A percentile compares a stretch with the other conserved stretches of the same genome.
phyloP scores from a whole-genome alignment of 1,140 invertebrate genomes.

The Drosophila kepulauana region DNA sequence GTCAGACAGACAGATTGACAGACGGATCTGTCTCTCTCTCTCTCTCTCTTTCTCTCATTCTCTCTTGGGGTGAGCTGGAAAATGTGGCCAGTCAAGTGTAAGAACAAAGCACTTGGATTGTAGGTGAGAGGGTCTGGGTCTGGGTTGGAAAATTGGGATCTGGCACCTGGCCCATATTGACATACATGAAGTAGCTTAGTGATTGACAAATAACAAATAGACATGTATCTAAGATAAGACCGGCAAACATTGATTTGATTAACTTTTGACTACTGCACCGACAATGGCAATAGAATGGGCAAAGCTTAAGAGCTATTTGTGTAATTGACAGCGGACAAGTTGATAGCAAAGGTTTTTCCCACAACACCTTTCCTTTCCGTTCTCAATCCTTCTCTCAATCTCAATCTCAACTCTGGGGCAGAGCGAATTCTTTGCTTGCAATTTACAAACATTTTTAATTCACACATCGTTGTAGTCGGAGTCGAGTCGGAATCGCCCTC shows the following conservation, averaged over 20 bases:
- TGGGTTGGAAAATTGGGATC: background rate
- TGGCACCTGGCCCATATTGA: slow-evolving; percentile 52
- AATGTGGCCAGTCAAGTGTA: slow-evolving; percentile 69
- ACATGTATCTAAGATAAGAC: slow-evolving; percentile 69
- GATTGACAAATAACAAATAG: slow-evolving; percentile 81
- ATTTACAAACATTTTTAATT: slow-evolving; percentile 3
- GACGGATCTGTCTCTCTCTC: background rate
- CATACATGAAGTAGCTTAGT: slow-evolving; percentile 70
- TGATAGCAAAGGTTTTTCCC: background rate
- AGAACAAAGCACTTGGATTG: slow-evolving; percentile 71
- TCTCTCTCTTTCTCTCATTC: too few species aligned
- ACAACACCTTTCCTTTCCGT: slow-evolving; percentile 1
- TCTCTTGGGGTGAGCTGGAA: slow-evolving; percentile 29
- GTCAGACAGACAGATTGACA: slow-evolving; percentile 36
- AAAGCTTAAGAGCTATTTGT: slow-evolving; percentile 21
- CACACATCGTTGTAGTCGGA: background rate
- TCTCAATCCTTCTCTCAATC: background rate
- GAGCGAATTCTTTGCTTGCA: background rate
- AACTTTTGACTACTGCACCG: slow-evolving; percentile 69
- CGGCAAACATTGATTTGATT: slow-evolving; percentile 77
- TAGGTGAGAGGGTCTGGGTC: slow-evolving; percentile 10
- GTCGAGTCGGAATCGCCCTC: slow-evolving; percentile 61
- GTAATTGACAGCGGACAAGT: slow-evolving; percentile 36
- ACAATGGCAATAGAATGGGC: slow-evolving; percentile 19
- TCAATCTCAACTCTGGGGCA: background rate